Evolutionary conservation across 2,113 vertebrate species (phyloP), one percentile per base, ranked within the genome.

Genomic region (Hippoglossus stenolepis): DNA sequence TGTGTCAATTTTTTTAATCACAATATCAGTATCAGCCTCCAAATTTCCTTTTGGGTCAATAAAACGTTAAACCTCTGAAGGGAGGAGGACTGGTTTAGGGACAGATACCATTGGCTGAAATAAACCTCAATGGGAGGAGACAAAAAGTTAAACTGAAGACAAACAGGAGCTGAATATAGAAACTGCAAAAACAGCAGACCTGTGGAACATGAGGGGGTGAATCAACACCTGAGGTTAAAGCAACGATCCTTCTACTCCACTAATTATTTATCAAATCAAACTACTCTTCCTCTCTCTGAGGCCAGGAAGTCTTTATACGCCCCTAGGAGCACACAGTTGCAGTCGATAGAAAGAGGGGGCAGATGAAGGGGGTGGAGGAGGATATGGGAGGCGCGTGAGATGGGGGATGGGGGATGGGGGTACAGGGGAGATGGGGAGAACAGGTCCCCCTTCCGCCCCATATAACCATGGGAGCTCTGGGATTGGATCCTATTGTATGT

Each of bases 401-500:
- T 45, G 17, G 15, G n/a, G 14, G 53, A 11, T 10, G 21, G 12
- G 58, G 13, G 12, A 21, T 9, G 58, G 15, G 35, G 35, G 7
- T 35, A 5, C 0, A 35, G 45, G 45, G 15, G 49, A 24, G 24
- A 2, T 2, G 49, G 6, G 49, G 15, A 11, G 28, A 38, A 2
- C 7, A 45, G n/a, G 43, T n/a, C 51, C 53, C 28, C 28, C 5
- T 67, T 73, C 88, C 68, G 70, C 87, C 76, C 88, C 71, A 77
- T 79, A 84, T 79, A 76, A 81, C 87, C 82, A 77, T 58, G 64
- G 86, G 75, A 83, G 87, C 86, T 26, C 75, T 69, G 47, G 88
- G 85, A 92, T 91, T 93, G 91, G 90, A 76, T 79, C 66, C 82
- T 40, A 88, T 92, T 90, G 89, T 91, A 79, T 89, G 83, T 69